Base-by-base conservation (phyloP, 2,113 vertebrate species). In the Archilochus colubris region DNA sequence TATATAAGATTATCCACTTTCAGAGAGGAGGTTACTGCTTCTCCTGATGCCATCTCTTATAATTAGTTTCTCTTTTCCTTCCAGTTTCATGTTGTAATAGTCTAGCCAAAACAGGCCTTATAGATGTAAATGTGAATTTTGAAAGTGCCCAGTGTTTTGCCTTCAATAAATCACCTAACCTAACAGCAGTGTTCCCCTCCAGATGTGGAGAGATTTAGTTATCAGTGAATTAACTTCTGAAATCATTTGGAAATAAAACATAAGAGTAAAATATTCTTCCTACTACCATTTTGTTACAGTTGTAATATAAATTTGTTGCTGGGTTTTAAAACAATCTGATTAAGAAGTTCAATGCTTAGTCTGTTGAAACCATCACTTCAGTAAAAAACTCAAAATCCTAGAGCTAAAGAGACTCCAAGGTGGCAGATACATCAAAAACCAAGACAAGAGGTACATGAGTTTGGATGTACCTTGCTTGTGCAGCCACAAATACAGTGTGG, bases 1-100 rank as follows among this genome's bases (percentile, higher is more conserved):
- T 79, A 27, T 12, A 48, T 46, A 46, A 90, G 94, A 91, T 77
- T 87, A 68, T 64, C 48, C n/a, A 6, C 87, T 94, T 96, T 64
- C 48, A 69, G 20, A 89, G 40, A 81, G 67, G 6, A 88, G 13
- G 24, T 53, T 22, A 53, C 50, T 62, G 51, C 55, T 91, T 46
- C 46, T 78, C 33, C 28, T 74, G 33, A 90, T 79, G 44, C 12
- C 69, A 55, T 38, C 55, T 64, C 44, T 70, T 66, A 23, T 23
- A 72, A 85, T 55, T 68, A 58, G 18, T 46, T 88, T 76, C 61
- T 95, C 55, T 78, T 79, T 68, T 80, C 46, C 16, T 51, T 93
- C 16, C 30, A 61, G 50, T 77, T 63, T 55, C 8, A 7, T 14
- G 12, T 28, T 84, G 30, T 9, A 68, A 68, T 15, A 63, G 33